Conservation (phyloP, 2,113 vertebrate species). For the Ptychochromis oligacanthus region DNA sequence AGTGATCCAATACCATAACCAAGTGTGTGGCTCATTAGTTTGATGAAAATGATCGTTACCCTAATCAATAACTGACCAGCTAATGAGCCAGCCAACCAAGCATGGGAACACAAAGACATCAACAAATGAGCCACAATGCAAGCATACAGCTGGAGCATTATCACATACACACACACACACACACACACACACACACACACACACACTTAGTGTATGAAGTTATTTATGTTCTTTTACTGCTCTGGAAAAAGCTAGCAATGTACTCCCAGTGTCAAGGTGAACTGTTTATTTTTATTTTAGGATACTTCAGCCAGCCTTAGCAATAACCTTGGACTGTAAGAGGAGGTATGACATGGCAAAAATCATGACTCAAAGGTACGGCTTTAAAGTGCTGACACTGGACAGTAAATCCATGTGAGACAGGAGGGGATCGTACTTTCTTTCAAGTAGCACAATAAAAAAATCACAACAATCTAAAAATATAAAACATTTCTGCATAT, state of each 20-base stretch:
- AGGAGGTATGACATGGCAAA: not conserved
- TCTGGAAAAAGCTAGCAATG: not conserved
- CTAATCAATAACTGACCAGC: constrained; percentile 44
- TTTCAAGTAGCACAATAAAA: not conserved
- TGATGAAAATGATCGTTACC: constrained; percentile 45
- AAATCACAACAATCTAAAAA: not conserved
- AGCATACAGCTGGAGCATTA: not conserved
- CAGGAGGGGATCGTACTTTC: not conserved
- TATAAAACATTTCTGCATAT: not conserved
- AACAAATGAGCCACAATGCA: constrained; percentile 1
- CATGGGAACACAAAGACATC: constrained; percentile 1
- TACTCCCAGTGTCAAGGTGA: constrained; percentile 22
- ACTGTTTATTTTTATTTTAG: constrained; percentile 29
- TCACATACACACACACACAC: not conserved
- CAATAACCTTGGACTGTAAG: constrained; percentile 1
- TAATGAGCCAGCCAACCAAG: constrained; percentile 38
- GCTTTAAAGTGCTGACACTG: not conserved
- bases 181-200: too few relatives aligned
- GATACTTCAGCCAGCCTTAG: not conserved
- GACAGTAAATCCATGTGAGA: constrained; percentile 3
- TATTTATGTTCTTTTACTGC: constrained; percentile 6
- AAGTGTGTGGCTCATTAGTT: constrained; percentile 47
- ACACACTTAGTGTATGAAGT: not conserved
- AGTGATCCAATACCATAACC: constrained; percentile 30
- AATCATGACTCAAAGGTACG: not conserved